Conservation (phyloP, 2,888 invertebrate genomes). For the Noctua pronuba region DNA sequence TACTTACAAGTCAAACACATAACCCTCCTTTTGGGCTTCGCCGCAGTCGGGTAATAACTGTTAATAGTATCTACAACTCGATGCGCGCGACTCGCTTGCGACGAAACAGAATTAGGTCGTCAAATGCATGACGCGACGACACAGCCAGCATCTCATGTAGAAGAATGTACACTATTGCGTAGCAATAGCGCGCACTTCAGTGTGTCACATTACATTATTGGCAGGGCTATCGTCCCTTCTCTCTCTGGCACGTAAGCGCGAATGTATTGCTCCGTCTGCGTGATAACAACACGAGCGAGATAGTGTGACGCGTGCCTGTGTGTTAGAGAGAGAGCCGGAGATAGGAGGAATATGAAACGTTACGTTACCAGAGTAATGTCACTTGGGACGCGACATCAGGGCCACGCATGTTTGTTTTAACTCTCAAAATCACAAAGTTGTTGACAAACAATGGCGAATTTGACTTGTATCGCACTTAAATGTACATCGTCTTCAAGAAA, state of each 20-base stretch:
- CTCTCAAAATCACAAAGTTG: neutral
- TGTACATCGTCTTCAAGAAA: slow-evolving; percentile 16
- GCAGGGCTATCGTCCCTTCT: slow-evolving; percentile 5
- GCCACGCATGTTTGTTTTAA: slow-evolving; percentile 11
- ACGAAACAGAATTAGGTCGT: neutral
- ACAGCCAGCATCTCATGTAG: too few relatives aligned
- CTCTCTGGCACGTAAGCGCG: neutral
- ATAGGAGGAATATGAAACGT: neutral
- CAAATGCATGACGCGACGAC: neutral
- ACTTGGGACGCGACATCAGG: slow-evolving; percentile 15
- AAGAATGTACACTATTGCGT: neutral
- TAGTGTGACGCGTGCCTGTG: neutral
- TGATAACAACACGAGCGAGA: slow-evolving; percentile 14
- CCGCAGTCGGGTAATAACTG: neutral
- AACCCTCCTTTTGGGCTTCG: neutral
- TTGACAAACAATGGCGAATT: slow-evolving; percentile 7
- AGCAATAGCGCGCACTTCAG: neutral
- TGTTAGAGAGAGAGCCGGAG: slow-evolving; percentile 13
- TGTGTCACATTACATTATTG: neutral
- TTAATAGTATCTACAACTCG: neutral
- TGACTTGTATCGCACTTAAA: slow-evolving; percentile 10
- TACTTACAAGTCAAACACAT: neutral
- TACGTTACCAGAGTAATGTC: slow-evolving; percentile 6
- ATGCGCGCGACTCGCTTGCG: neutral
- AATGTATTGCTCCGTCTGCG: neutral